A percentile compares a stretch with the other conserved stretches of the same genome.
Conservation (phyloP, 2,797 vertebrate species). For the Ispidina lecontei region DNA sequence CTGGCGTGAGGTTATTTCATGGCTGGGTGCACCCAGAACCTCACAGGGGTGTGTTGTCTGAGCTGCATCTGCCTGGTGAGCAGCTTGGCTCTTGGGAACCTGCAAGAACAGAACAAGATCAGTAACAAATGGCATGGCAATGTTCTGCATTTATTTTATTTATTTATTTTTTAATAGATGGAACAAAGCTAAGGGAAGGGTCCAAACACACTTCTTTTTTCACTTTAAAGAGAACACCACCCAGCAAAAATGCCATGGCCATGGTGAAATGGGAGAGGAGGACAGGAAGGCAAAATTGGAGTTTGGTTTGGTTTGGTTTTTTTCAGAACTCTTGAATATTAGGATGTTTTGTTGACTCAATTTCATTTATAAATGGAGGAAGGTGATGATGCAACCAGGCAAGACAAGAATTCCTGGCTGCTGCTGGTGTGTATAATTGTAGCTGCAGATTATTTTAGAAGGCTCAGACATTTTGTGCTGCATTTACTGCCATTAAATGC, state of each 20-base stretch:
- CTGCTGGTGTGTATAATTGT: neutral
- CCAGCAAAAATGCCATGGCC: neutral
- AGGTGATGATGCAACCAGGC: neutral
- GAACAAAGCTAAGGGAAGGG: neutral
- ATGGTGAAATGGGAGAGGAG: neutral
- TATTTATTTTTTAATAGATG: neutral
- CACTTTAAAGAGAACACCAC: neutral
- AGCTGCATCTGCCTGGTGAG: neutral
- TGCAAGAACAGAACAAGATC: neutral
- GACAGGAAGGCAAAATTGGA: neutral
- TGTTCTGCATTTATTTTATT: too few relatives aligned
- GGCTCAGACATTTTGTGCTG: neutral
- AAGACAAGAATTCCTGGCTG: neutral
- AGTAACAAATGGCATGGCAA: neutral
- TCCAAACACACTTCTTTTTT: rapidly evolving
- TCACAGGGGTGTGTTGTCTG: neutral
- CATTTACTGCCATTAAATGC: neutral
- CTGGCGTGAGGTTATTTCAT: neutral
- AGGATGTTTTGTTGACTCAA: neutral
- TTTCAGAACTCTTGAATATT: neutral
- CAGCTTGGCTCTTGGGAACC: neutral
- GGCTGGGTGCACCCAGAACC: neutral
- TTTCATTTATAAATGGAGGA: neutral
- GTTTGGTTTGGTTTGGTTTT: too few relatives aligned
- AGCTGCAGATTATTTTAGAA: neutral